Percentiles rank a stretch among this genome's conserved stretches.
Evolutionary conservation across 2,888 invertebrate genomes (phyloP).

Genomic region (Parnassius smintheus): DNA sequence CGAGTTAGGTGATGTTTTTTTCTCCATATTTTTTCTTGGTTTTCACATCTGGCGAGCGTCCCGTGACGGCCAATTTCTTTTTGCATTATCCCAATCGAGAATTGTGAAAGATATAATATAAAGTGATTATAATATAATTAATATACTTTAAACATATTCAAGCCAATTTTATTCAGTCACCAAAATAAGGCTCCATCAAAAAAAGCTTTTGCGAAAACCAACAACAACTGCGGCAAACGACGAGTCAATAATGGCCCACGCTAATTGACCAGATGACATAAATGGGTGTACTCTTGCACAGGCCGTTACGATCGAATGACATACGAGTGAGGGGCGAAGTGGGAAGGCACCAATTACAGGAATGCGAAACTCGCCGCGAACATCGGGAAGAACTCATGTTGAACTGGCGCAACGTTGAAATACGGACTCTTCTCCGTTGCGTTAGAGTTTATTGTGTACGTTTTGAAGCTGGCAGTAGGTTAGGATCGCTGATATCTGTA

Average conservation of each 20-base stretch:
- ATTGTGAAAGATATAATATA: too few relatives aligned
- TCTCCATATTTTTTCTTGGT: not conserved
- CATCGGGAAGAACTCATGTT: constrained; percentile 29
- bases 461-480: constrained; percentile 21
- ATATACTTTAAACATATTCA: not conserved
- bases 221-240: not conserved
- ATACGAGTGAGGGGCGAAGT: constrained; percentile 48
- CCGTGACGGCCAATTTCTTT: too few relatives aligned
- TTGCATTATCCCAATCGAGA: too few relatives aligned
- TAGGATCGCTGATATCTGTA: constrained; percentile 26
- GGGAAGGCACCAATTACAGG: constrained; percentile 63
- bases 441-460: constrained; percentile 25
- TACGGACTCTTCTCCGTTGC: not conserved
- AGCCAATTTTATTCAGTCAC: not conserved
- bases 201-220: too few relatives aligned
- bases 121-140: too few relatives aligned
- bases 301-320: constrained; percentile 43
- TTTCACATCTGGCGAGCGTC: not conserved
- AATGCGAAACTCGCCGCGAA: constrained; percentile 40
- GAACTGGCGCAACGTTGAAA: not conserved
- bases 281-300: constrained; percentile 14
- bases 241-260: constrained; percentile 11
- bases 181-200: not conserved
- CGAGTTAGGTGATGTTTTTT: not conserved
- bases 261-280: constrained; percentile 25